A percentile compares a stretch with the other conserved stretches of the same genome.
Evolutionary conservation across 2,113 vertebrate species (phyloP).

Genomic region (Fulica atra): DNA sequence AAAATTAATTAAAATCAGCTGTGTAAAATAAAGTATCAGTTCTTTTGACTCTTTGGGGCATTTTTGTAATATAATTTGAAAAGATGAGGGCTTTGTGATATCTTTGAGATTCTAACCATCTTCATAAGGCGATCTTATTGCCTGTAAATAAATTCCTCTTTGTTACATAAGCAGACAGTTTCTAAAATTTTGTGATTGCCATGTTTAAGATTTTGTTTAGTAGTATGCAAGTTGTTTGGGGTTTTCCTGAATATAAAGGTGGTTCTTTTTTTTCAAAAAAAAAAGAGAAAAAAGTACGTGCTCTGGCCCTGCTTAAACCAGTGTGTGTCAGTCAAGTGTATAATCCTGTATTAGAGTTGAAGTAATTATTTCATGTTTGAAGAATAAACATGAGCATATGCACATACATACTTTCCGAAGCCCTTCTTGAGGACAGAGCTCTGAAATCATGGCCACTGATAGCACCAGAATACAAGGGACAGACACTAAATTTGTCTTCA

Average conservation of each 20-base stretch:
- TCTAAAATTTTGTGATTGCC: not conserved
- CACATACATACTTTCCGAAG: not conserved
- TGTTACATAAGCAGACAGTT: not conserved
- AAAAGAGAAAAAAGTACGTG: not conserved
- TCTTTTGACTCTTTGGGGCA: not conserved
- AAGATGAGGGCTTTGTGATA: not conserved
- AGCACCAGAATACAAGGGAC: not conserved
- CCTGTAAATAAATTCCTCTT: not conserved
- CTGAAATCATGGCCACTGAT: not conserved
- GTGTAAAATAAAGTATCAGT: not conserved
- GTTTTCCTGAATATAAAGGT: not conserved
- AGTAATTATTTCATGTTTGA: not conserved
- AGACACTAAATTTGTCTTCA: not conserved
- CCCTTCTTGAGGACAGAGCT: not conserved
- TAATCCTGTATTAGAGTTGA: not conserved
- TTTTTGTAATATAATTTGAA: not conserved
- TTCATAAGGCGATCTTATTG: not conserved
- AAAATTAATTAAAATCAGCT: not conserved
- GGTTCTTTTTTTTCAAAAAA: not conserved
- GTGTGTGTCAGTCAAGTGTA: not conserved
- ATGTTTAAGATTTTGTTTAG: not conserved
- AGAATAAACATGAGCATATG: not conserved
- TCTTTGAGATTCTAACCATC: not conserved
- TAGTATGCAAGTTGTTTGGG: not conserved
- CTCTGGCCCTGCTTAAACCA: not conserved